These are phyloP conservation scores for Phoenicopterus ruber DNA, from an alignment of 2,113 vertebrate species.

Conservation along the genomic window DNA sequence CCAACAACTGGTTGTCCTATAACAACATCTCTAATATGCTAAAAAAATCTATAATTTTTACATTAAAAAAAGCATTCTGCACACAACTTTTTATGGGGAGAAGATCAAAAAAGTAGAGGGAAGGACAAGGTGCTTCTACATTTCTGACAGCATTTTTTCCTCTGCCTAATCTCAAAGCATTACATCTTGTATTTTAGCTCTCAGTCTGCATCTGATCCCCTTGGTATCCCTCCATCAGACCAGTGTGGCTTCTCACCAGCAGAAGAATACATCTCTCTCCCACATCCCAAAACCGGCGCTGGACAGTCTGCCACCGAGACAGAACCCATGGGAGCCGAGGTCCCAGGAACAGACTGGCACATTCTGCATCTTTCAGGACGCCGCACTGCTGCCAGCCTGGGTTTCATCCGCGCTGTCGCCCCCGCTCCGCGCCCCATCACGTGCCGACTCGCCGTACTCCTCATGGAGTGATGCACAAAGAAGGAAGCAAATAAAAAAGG, in stretches of 20 bases:
- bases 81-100: background rate
- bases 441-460: fast-evolving
- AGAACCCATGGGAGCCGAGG: fast-evolving
- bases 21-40: background rate
- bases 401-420: fast-evolving
- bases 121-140: background rate
- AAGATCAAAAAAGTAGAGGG: background rate
- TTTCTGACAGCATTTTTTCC: background rate
- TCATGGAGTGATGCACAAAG: background rate
- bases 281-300: background rate
- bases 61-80: background rate
- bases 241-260: background rate
- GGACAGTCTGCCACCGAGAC: background rate
- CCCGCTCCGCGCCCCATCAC: fast-evolving
- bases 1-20: background rate
- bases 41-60: background rate
- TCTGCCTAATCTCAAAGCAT: background rate
- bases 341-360: background rate
- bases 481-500: background rate
- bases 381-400: background rate
- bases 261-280: background rate
- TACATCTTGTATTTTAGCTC: background rate
- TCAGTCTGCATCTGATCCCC: background rate
- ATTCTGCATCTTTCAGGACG: background rate
- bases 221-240: background rate